phyloP scores from a whole-genome alignment of 2,797 vertebrate genomes.

The Harpagifer antarcticus region DNA sequence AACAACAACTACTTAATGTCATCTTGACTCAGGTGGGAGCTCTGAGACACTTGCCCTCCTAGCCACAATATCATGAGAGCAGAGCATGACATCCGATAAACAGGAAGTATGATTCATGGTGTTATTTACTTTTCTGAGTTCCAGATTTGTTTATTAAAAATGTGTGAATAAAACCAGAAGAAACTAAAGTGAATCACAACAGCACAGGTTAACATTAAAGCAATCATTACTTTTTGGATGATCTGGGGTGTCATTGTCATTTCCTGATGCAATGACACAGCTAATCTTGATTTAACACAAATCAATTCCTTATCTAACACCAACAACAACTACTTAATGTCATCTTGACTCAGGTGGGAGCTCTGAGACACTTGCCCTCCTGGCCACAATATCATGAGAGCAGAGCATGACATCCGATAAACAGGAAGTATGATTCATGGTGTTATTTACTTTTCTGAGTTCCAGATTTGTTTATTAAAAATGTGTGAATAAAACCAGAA shows the following conservation, averaged over 20 bases:
- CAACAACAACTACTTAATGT: slow-evolving; percentile 23
- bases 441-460: neutral
- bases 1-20: slow-evolving; percentile 24
- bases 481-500: neutral
- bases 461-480: neutral
- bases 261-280: slow-evolving; percentile 25
- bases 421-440: neutral
- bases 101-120: neutral
- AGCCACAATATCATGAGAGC: neutral
- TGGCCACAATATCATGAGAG: neutral
- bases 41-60: neutral
- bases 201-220: neutral
- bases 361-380: neutral
- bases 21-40: neutral
- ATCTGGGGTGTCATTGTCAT: slow-evolving; percentile 22
- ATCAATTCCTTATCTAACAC: slow-evolving; percentile 43
- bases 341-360: neutral
- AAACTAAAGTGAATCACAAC: neutral
- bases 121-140: neutral
- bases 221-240: neutral
- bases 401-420: neutral
- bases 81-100: neutral
- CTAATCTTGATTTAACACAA: slow-evolving; percentile 40
- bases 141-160: neutral
- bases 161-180: neutral